Evolutionary conservation across 1,140 invertebrate genomes (phyloP).

Genomic region (Neotoxoptera formosana): DNA sequence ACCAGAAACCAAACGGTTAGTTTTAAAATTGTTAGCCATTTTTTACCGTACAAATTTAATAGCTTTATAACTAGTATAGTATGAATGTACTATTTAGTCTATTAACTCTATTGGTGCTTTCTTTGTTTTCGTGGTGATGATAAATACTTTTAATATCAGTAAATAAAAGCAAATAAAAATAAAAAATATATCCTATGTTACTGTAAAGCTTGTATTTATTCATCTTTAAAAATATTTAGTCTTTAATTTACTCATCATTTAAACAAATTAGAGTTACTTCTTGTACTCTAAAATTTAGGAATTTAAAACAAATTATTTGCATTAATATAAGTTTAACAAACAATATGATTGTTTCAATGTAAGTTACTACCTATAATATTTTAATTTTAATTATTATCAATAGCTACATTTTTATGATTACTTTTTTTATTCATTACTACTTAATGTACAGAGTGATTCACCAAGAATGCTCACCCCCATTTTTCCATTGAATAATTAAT

Average conservation of each 20-base stretch:
- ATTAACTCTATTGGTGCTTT: not conserved
- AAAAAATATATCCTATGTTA: not conserved
- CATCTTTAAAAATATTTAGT: not conserved
- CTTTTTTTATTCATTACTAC: no score
- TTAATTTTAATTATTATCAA: no score
- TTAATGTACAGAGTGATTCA: not conserved
- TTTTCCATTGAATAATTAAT: no score
- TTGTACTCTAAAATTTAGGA: not conserved
- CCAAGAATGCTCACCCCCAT: no score
- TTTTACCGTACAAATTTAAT: not conserved
- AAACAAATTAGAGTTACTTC: not conserved
- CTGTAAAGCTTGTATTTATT: not conserved
- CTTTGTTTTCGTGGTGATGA: not conserved
- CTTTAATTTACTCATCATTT: not conserved
- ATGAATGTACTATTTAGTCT: not conserved
- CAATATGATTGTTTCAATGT: not conserved
- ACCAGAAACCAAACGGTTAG: constrained; percentile 35
- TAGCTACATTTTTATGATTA: no score
- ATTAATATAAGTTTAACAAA: not conserved
- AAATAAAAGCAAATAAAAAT: not conserved
- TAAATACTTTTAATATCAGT: not conserved
- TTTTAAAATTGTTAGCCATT: not conserved
- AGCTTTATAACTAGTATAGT: not conserved
- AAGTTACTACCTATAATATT: not conserved
- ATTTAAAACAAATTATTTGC: not conserved